A percentile compares a stretch with the other conserved stretches of the same genome.
Conservation (phyloP, 2,888 invertebrate species). For the Ferdinandea cuprea region DNA sequence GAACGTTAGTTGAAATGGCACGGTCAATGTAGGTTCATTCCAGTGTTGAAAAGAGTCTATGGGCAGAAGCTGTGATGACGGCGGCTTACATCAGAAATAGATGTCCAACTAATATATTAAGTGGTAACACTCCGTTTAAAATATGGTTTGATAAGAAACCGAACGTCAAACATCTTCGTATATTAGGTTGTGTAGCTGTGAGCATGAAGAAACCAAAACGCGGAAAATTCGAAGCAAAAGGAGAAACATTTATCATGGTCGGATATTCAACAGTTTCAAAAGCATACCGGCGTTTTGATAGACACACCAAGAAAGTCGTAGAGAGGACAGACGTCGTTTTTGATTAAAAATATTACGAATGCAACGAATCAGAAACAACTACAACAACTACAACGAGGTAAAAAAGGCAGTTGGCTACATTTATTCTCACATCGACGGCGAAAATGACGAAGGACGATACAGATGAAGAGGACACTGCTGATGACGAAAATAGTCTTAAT, state of each 20-base stretch:
- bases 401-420: background rate
- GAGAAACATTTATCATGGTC: constrained; percentile 52
- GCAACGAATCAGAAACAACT: background rate
- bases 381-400: background rate
- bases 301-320: background rate
- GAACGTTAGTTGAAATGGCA: constrained; percentile 65
- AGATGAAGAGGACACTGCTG: too few relatives aligned
- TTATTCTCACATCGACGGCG: background rate
- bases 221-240: constrained; percentile 61
- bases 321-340: background rate
- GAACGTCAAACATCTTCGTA: constrained; percentile 58
- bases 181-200: constrained; percentile 62
- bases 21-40: constrained; percentile 39
- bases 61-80: constrained; percentile 62
- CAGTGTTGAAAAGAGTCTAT: constrained; percentile 32
- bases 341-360: background rate
- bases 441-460: too few relatives aligned
- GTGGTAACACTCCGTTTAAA: constrained; percentile 59
- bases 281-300: constrained; percentile 6
- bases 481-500: background rate
- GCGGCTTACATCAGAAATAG: constrained; percentile 62
- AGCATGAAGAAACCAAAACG: constrained; percentile 51
- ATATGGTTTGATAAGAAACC: constrained; percentile 56
- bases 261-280: constrained; percentile 53
- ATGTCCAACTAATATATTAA: constrained; percentile 35